Percentiles rank a stretch among this genome's conserved stretches.
phyloP scores from a whole-genome alignment of 2,797 vertebrate species.

The Cynodonichthys magdalenae region DNA sequence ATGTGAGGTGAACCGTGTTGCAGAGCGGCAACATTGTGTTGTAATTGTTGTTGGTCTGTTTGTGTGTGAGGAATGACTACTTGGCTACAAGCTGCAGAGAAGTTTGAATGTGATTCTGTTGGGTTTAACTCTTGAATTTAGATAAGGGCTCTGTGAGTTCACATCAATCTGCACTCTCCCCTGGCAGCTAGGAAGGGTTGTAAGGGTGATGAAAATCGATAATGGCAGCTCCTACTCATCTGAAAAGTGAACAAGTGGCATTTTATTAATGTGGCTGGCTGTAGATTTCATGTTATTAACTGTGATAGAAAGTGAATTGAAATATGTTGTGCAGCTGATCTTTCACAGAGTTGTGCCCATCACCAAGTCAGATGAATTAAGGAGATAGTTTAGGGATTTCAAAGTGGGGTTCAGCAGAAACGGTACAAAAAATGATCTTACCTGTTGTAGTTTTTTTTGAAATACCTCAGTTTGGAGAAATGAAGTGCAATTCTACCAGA shows the following conservation, averaged over 20 bases:
- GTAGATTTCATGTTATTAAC: no score
- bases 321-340: no score
- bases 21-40: slow-evolving; percentile 18
- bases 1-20: slow-evolving; percentile 31
- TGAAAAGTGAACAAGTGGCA: neutral
- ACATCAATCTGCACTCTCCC: neutral
- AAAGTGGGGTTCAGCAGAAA: no score
- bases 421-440: no score
- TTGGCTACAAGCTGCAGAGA: neutral
- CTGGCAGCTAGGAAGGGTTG: neutral
- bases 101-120: neutral
- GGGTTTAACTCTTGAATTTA: slow-evolving; percentile 1
- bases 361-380: no score
- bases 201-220: neutral
- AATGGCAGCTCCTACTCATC: no score
- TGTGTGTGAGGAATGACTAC: slow-evolving; percentile 5
- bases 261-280: neutral
- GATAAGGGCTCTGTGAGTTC: neutral
- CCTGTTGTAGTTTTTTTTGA: no score
- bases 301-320: no score
- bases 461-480: no score
- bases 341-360: no score
- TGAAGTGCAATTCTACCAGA: no score
- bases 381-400: no score
- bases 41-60: slow-evolving; percentile 16